phyloP scores from a whole-genome alignment of 2,888 invertebrate species.

The Cerceris rybyensis region DNA sequence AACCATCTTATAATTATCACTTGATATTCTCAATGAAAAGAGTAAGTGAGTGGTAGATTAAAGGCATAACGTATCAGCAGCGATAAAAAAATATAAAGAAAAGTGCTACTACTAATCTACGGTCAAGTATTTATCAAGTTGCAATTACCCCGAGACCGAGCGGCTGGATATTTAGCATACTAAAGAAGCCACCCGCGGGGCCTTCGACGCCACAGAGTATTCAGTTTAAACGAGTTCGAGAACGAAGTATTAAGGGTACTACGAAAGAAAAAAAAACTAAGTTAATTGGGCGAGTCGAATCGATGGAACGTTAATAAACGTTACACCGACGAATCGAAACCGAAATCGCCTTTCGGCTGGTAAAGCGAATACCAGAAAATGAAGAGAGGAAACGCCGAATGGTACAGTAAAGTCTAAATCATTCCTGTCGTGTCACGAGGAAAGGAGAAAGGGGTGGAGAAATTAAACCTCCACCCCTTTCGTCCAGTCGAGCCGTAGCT shows the following conservation, averaged over 20 bases:
- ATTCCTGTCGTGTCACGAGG: conserved; percentile 37
- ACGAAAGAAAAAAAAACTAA: conserved; percentile 34
- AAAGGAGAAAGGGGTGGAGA: conserved; percentile 7
- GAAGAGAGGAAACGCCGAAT: conserved; percentile 24
- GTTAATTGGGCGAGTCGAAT: conserved; percentile 73
- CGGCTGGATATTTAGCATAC: conserved; percentile 74
- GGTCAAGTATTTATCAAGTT: conserved; percentile 48
- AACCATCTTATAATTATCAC: background rate
- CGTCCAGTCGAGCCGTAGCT: conserved; percentile 36
- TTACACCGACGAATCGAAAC: conserved; percentile 4
- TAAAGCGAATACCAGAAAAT: conserved; percentile 7
- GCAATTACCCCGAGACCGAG: conserved; percentile 45
- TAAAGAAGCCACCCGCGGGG: conserved; percentile 71
- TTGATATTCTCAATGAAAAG: too few species aligned
- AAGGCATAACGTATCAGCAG: background rate
- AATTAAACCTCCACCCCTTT: conserved; percentile 48
- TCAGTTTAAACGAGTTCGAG: conserved; percentile 42
- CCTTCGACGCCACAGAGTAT: conserved; percentile 43
- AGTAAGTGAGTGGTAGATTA: too few species aligned
- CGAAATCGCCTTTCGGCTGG: conserved; percentile 7
- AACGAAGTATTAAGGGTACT: conserved; percentile 32
- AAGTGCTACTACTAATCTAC: conserved; percentile 33
- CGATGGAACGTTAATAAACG: conserved; percentile 55
- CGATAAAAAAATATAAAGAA: background rate
- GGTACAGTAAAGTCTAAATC: conserved; percentile 43